Evolutionary conservation across 2,797 vertebrate species (phyloP).

Genomic region (Alexandromys oeconomus): DNA sequence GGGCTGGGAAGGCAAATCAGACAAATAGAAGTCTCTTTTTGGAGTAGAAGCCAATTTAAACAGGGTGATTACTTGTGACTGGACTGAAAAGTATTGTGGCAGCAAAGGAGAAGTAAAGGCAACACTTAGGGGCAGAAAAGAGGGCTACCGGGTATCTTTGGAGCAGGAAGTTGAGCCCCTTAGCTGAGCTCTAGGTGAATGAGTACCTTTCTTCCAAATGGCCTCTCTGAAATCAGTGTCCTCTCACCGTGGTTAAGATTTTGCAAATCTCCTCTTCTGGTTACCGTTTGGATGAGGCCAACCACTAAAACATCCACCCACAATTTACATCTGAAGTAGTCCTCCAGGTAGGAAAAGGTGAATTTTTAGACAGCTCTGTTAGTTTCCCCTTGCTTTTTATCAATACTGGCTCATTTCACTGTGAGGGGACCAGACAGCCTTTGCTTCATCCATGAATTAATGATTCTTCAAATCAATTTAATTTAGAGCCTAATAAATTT

Average conservation of each 20-base stretch:
- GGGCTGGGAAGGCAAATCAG: not conserved
- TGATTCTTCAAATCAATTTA: constrained; percentile 88
- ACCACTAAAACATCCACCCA: not conserved
- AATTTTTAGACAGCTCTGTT: constrained; percentile 65
- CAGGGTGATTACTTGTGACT: not conserved
- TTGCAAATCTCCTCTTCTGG: not conserved
- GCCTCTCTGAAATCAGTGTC: constrained; percentile 23
- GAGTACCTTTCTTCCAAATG: not conserved
- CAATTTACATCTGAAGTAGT: not conserved
- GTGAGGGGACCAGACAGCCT: constrained; percentile 69
- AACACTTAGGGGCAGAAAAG: not conserved
- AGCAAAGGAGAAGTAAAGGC: not conserved
- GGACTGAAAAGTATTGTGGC: not conserved
- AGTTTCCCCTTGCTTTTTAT: constrained; percentile 77
- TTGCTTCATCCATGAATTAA: constrained; percentile 86
- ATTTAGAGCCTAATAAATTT: constrained; percentile 88
- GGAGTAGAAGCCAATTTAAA: not conserved
- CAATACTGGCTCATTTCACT: constrained; percentile 74
- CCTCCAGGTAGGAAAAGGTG: constrained; percentile 65
- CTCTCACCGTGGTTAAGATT: not conserved
- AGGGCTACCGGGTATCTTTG: not conserved
- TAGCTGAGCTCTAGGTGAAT: not conserved
- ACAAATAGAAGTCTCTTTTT: not conserved
- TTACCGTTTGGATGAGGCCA: not conserved
- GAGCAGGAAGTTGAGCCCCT: not conserved